Percentiles rank a stretch among this genome's conserved stretches.
Conservation (phyloP, 2,113 vertebrate genomes). For the Pteruthius melanotis region DNA sequence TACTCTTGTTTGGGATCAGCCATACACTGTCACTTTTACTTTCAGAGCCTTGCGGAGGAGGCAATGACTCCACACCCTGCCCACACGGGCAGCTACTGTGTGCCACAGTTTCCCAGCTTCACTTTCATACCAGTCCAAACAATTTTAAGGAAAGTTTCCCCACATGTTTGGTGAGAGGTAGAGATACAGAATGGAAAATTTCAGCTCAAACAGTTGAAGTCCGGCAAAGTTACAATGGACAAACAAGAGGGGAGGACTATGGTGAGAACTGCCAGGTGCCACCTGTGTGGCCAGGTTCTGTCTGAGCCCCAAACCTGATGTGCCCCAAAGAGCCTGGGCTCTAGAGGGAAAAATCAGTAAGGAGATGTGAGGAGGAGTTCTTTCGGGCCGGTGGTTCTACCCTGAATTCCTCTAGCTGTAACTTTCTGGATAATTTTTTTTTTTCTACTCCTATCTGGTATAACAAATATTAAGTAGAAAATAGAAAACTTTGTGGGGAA, state of each 20-base stretch:
- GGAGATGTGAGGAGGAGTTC: neutral
- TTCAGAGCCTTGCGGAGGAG: neutral
- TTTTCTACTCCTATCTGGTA: neutral
- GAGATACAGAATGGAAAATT: slow-evolving; percentile 41
- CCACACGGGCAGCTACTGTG: neutral
- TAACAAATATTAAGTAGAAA: neutral
- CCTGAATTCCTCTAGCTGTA: neutral
- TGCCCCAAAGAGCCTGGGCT: neutral
- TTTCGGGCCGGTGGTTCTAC: neutral
- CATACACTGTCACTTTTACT: fast-evolving
- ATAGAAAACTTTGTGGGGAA: neutral
- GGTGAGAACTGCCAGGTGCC: slow-evolving; percentile 39
- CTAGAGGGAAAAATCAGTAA: neutral
- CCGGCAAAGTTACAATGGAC: neutral
- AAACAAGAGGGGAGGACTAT: neutral
- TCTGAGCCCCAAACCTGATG: neutral
- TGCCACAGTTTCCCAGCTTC: fast-evolving
- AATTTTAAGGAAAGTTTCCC: neutral
- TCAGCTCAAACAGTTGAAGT: neutral
- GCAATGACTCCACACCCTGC: neutral
- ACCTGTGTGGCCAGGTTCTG: fast-evolving
- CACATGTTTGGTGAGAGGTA: neutral
- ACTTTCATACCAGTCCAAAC: neutral
- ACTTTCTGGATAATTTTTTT: neutral
- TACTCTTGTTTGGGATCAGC: neutral